These are phyloP conservation scores for Upupa epops DNA, from an alignment of 2,113 vertebrate species.

Conservation along the genomic window DNA sequence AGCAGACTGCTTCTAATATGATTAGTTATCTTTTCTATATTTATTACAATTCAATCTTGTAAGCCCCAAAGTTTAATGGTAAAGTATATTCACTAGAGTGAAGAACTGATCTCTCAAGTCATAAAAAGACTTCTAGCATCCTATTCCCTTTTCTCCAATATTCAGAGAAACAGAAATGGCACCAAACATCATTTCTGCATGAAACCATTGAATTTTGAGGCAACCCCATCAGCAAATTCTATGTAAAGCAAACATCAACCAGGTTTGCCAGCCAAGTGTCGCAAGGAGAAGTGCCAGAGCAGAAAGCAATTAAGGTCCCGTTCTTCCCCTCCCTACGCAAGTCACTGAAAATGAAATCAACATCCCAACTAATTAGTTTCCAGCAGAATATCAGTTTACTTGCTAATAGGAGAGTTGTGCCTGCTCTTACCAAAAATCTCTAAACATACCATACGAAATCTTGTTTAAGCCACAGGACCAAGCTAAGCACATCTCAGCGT, in stretches of 20 bases:
- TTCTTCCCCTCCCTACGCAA: conserved; percentile 40
- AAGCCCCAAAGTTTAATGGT: not conserved
- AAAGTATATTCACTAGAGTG: not conserved
- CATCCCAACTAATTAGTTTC: conserved; percentile 49
- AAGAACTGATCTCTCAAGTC: not conserved
- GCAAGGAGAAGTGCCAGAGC: not conserved
- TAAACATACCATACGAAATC: conserved; percentile 28
- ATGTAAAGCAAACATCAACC: not conserved
- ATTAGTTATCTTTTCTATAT: not conserved
- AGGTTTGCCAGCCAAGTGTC: not conserved
- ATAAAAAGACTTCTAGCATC: not conserved
- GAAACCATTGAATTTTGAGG: not conserved
- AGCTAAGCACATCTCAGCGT: not conserved
- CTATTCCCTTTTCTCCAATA: not conserved
- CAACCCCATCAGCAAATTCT: not conserved
- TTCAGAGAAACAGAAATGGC: not conserved
- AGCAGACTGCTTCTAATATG: not conserved
- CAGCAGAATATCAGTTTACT: conserved; percentile 57
- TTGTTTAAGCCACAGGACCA: conserved; percentile 11
- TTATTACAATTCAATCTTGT: not conserved
- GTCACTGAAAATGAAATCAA: conserved; percentile 43
- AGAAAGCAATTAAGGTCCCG: conserved; percentile 29
- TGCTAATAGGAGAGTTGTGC: not conserved
- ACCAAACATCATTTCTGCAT: not conserved
- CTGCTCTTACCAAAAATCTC: conserved; percentile 58